These are phyloP conservation scores for Hydropsyche betteni DNA, from an alignment of 2,888 invertebrate species.

Conservation along the genomic window DNA sequence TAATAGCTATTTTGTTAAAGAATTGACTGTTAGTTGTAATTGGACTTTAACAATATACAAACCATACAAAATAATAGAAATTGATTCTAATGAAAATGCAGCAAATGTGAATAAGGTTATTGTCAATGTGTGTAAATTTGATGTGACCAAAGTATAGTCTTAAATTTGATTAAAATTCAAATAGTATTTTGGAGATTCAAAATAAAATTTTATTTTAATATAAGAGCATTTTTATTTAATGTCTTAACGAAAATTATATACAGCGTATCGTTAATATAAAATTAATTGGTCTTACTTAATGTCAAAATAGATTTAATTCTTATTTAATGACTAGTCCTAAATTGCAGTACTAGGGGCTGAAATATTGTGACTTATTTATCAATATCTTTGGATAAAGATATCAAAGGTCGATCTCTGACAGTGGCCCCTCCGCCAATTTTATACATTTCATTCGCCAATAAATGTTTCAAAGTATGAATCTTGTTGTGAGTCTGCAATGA, in stretches of 20 bases:
- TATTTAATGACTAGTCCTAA: no score
- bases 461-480: slow-evolving; percentile 49
- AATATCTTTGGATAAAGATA: not conserved
- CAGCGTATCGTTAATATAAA: no score
- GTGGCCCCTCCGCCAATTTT: slow-evolving; percentile 50
- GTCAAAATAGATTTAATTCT: no score
- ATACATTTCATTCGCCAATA: slow-evolving; percentile 45
- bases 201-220: no score
- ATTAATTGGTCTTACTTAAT: no score
- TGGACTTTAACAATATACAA: slow-evolving; percentile 58
- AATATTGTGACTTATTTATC: no score
- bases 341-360: no score
- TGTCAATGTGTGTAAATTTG: slow-evolving; percentile 62
- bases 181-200: no score
- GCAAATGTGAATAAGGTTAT: slow-evolving; percentile 54
- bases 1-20: slow-evolving; percentile 56
- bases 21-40: slow-evolving; percentile 54
- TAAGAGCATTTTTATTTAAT: no score
- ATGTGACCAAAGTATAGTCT: slow-evolving; percentile 47
- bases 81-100: slow-evolving; percentile 49
- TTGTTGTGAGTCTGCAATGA: slow-evolving; percentile 48
- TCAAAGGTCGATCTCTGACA: slow-evolving; percentile 45
- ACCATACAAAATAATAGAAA: slow-evolving; percentile 56
- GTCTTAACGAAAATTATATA: no score
- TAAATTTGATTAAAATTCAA: not conserved